A percentile compares a stretch with the other conserved stretches of the same genome.
Conservation (phyloP, 1,140 invertebrate genomes). For the Caenorhabditis brenneri region DNA sequence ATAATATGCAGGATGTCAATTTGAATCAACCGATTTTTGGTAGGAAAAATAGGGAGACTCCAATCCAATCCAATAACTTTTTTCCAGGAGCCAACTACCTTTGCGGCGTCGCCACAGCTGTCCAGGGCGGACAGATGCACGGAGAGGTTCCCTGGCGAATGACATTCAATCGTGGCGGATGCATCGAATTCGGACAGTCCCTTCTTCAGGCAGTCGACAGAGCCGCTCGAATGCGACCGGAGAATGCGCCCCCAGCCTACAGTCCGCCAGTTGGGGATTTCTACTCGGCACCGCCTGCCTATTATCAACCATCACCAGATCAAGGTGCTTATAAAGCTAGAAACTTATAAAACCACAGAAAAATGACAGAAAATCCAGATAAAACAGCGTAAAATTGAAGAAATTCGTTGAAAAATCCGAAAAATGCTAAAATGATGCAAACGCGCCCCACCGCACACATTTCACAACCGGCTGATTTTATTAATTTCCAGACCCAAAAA, state of each 20-base stretch:
- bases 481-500: not conserved
- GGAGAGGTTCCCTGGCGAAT: constrained; percentile 92
- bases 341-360: no score
- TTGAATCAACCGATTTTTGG: constrained; percentile 95
- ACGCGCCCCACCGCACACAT: not conserved
- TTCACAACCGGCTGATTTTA: not conserved
- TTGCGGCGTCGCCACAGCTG: constrained; percentile 88
- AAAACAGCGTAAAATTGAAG: not conserved
- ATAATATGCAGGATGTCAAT: constrained; percentile 84
- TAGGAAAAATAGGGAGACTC: not conserved
- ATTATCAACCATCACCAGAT: constrained; percentile 45
- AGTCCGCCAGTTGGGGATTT: constrained; percentile 47
- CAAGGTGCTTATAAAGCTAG: no score
- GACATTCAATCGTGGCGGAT: constrained; percentile 91
- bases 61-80: not conserved
- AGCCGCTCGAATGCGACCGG: constrained; percentile 75
- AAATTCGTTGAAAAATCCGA: not conserved
- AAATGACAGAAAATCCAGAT: not conserved
- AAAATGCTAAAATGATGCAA: not conserved
- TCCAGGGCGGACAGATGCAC: constrained; percentile 88
- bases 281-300: constrained; percentile 45
- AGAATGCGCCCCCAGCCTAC: constrained; percentile 50
- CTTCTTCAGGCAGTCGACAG: constrained; percentile 88
- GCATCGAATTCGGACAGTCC: constrained; percentile 94
- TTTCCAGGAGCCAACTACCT: constrained; percentile 83